A percentile compares a stretch with the other conserved stretches of the same genome.
phyloP scores from a whole-genome alignment of 2,113 vertebrate species.

The Macroglossus sobrinus region DNA sequence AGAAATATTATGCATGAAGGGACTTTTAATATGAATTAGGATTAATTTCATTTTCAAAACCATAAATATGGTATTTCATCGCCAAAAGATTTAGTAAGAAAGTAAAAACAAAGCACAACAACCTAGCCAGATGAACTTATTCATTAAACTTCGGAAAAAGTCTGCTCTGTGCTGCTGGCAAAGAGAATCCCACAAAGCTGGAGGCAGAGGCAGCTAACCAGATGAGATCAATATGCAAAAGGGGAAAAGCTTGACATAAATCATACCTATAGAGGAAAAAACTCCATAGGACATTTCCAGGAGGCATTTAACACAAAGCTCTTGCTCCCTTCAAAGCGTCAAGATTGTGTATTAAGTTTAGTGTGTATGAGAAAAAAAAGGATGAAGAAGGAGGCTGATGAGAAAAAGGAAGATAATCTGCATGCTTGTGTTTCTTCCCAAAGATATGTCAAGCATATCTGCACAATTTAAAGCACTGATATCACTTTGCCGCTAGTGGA shows the following conservation, averaged over 20 bases:
- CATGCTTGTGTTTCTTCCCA: slow-evolving; percentile 31
- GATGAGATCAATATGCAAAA: slow-evolving; percentile 68
- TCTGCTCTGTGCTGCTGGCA: slow-evolving; percentile 71
- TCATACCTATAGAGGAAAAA: slow-evolving; percentile 66
- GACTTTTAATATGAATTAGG: slow-evolving; percentile 75
- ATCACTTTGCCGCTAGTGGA: not conserved
- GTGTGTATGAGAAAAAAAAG: slow-evolving; percentile 65
- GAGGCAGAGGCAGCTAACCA: slow-evolving; percentile 72
- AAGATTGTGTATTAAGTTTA: slow-evolving; percentile 57
- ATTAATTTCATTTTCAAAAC: slow-evolving; percentile 73
- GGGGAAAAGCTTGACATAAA: slow-evolving; percentile 68
- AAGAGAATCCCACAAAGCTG: slow-evolving; percentile 68
- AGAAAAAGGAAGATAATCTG: slow-evolving; percentile 61
- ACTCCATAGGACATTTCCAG: slow-evolving; percentile 73
- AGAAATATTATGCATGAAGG: slow-evolving; percentile 39
- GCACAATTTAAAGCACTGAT: slow-evolving; percentile 34
- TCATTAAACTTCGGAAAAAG: slow-evolving; percentile 67
- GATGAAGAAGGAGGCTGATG: slow-evolving; percentile 50
- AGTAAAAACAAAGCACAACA: slow-evolving; percentile 77
- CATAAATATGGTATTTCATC: slow-evolving; percentile 74
- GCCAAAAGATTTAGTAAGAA: slow-evolving; percentile 78
- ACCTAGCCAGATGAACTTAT: slow-evolving; percentile 69
- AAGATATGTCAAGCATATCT: not conserved
- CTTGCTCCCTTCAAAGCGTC: not conserved
- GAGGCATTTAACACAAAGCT: slow-evolving; percentile 69